Evolutionary conservation across 1,140 invertebrate species (phyloP).

Genomic region (Lepidurus apus): DNA sequence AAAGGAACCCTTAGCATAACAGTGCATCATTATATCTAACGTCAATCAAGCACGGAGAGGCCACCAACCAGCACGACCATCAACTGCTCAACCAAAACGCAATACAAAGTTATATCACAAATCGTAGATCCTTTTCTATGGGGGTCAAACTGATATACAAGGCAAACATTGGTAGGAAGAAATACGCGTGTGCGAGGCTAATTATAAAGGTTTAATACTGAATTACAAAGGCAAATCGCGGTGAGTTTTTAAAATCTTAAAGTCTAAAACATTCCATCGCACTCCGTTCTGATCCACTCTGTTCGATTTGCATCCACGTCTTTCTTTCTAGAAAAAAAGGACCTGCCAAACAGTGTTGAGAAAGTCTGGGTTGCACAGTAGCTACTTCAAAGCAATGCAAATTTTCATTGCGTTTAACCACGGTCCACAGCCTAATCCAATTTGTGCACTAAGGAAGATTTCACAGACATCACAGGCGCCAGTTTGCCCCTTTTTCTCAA

Average conservation of each 20-base stretch:
- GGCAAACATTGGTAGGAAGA: not conserved
- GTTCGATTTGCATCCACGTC: not conserved
- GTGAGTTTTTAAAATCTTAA: not conserved
- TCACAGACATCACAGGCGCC: conserved; percentile 17
- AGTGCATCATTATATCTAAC: too few relatives aligned
- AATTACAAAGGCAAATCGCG: not conserved
- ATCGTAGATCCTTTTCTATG: not conserved
- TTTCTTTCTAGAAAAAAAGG: not conserved
- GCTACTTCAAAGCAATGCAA: not conserved
- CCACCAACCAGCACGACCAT: too few relatives aligned
- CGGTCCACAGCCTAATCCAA: not conserved
- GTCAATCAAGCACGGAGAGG: too few relatives aligned
- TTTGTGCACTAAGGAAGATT: conserved; percentile 19
- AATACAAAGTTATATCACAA: conserved; percentile 19
- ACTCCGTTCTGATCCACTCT: not conserved
- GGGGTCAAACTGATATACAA: not conserved
- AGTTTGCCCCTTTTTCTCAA: not conserved
- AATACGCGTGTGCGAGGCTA: not conserved
- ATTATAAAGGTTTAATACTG: conserved; percentile 7
- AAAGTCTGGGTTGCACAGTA: not conserved
- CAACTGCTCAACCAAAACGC: not conserved
- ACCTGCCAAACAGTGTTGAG: too few relatives aligned
- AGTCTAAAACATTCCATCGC: too few relatives aligned
- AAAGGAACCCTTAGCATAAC: too few relatives aligned
- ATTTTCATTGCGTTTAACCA: not conserved